These are phyloP conservation scores for Junonia oenone DNA, from an alignment of 2,888 invertebrate genomes.

Conservation along the genomic window DNA sequence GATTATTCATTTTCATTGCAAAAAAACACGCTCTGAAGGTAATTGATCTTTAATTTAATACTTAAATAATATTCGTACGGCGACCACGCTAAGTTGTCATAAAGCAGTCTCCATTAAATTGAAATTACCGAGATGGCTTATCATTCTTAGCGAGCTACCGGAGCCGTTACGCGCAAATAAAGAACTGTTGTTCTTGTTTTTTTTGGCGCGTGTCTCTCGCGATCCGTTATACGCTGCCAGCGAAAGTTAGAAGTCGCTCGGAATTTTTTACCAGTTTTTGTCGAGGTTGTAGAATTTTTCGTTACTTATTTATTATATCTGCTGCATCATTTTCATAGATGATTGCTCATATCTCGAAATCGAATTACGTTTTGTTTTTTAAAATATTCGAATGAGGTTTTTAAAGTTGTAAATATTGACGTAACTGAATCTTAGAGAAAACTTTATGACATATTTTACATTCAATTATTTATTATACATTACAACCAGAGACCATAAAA, in stretches of 20 bases:
- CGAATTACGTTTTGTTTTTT: no score
- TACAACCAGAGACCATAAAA: not conserved
- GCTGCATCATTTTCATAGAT: slow-evolving; percentile 21
- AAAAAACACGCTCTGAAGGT: not conserved
- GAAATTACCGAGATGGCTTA: slow-evolving; percentile 56
- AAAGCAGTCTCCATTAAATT: slow-evolving; percentile 55
- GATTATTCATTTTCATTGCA: not conserved
- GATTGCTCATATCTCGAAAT: not conserved
- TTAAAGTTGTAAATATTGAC: no score
- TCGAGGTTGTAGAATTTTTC: slow-evolving; percentile 41
- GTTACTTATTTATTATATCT: slow-evolving; percentile 29
- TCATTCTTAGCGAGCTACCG: slow-evolving; percentile 58
- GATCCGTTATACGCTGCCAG: slow-evolving; percentile 69
- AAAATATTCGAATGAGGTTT: no score
- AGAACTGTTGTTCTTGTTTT: slow-evolving; percentile 56
- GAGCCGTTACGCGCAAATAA: slow-evolving; percentile 74
- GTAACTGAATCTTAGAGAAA: no score
- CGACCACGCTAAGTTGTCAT: slow-evolving; percentile 43
- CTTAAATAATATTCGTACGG: not conserved
- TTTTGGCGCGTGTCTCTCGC: slow-evolving; percentile 73
- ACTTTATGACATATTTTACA: no score
- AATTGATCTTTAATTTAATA: not conserved
- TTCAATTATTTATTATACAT: no score
- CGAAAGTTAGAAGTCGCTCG: slow-evolving; percentile 68
- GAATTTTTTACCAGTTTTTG: slow-evolving; percentile 55